phyloP scores from a whole-genome alignment of 2,113 vertebrate species.

The Podarcis raffonei region DNA sequence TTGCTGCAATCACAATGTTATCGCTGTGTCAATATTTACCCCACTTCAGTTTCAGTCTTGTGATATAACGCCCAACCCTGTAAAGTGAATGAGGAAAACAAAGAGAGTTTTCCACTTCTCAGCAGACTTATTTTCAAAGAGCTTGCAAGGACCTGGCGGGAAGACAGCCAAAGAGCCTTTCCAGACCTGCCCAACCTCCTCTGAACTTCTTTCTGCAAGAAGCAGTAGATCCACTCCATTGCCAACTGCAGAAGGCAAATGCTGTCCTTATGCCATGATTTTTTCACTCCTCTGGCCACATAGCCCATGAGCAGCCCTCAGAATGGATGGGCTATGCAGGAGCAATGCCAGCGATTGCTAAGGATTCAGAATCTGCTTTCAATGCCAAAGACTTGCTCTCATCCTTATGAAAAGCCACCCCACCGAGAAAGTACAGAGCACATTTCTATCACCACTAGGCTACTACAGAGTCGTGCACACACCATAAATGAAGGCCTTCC shows the following conservation, averaged over 20 bases:
- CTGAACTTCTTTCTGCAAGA: neutral
- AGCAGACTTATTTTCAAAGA: neutral
- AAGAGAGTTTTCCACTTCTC: slow-evolving; percentile 17
- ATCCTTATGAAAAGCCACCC: neutral
- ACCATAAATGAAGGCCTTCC: neutral
- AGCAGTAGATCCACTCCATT: too few relatives aligned
- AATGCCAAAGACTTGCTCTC: neutral
- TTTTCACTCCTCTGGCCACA: neutral
- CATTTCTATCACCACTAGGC: neutral
- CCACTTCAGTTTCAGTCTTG: slow-evolving; percentile 44
- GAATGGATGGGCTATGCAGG: neutral
- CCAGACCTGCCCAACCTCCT: too few relatives aligned
- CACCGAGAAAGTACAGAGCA: neutral
- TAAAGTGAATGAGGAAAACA: slow-evolving; percentile 7
- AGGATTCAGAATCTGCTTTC: neutral
- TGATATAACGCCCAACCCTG: slow-evolving; percentile 44
- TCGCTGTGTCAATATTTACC: slow-evolving; percentile 66
- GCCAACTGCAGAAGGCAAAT: neutral
- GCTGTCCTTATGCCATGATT: too few relatives aligned
- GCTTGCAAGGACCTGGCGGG: neutral
- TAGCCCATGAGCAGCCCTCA: neutral
- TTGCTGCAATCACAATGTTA: slow-evolving; percentile 59
- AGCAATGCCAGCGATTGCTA: neutral
- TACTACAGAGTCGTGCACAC: too few relatives aligned
- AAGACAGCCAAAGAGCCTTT: neutral